These are phyloP conservation scores for Monopis laevigella DNA, from an alignment of 2,888 invertebrate species.

Conservation along the genomic window DNA sequence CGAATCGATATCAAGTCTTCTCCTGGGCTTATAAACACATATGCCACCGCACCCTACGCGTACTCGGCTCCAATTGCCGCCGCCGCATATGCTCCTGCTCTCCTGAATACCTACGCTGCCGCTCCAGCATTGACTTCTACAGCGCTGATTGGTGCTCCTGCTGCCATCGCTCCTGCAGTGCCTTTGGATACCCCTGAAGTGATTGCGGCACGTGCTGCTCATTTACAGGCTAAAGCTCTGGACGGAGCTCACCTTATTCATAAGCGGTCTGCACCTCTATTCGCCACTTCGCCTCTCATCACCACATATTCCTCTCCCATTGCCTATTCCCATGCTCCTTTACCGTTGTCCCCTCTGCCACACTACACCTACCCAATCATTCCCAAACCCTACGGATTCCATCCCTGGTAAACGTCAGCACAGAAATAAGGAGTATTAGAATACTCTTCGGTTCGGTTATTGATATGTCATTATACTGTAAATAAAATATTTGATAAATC, in stretches of 20 bases:
- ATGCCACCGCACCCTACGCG: slow-evolving; percentile 28
- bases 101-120: slow-evolving; percentile 20
- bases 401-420: slow-evolving; percentile 44
- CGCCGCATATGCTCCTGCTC: slow-evolving; percentile 13
- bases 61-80: slow-evolving; percentile 30
- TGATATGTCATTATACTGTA: slow-evolving; percentile 25
- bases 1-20: slow-evolving; percentile 44
- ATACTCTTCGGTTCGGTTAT: neutral
- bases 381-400: slow-evolving; percentile 40
- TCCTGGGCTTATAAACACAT: slow-evolving; percentile 42
- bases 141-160: slow-evolving; percentile 24
- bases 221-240: slow-evolving; percentile 20
- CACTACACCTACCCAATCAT: slow-evolving; percentile 30
- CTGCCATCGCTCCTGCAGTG: slow-evolving; percentile 3
- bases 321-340: slow-evolving; percentile 30
- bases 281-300: slow-evolving; percentile 24
- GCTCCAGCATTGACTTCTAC: slow-evolving; percentile 16
- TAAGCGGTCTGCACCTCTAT: slow-evolving; percentile 30
- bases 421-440: slow-evolving; percentile 27
- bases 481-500: slow-evolving; percentile 28
- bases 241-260: slow-evolving; percentile 42
- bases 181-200: slow-evolving; percentile 61
- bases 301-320: slow-evolving; percentile 29
- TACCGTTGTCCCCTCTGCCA: slow-evolving; percentile 22
- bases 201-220: slow-evolving; percentile 52